Evolutionary conservation across 2,888 invertebrate genomes (phyloP).

Genomic region (Amphipoea oculea): DNA sequence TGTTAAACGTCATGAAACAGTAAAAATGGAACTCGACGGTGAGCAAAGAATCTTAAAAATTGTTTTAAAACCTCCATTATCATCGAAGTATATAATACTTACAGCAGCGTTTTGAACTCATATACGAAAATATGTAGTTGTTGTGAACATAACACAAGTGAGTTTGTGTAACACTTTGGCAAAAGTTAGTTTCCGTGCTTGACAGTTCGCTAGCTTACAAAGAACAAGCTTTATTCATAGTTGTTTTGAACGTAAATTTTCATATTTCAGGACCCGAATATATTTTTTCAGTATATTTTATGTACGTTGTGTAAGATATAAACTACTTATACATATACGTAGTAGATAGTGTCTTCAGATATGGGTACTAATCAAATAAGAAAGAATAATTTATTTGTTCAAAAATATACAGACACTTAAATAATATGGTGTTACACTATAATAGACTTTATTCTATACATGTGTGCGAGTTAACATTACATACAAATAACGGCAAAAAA

Average conservation of each 20-base stretch:
- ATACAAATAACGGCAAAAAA: too few relatives aligned
- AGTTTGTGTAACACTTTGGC: conserved; percentile 12
- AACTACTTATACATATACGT: background rate
- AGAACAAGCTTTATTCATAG: background rate
- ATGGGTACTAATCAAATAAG: background rate
- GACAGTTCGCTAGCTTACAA: background rate
- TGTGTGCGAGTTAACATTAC: too few relatives aligned
- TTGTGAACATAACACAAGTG: background rate
- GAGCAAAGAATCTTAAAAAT: conserved; percentile 19
- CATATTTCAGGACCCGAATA: background rate
- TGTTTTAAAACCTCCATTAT: background rate
- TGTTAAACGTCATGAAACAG: background rate
- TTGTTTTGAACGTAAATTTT: background rate
- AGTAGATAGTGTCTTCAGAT: too few relatives aligned
- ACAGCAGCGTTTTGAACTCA: background rate
- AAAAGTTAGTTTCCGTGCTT: conserved; percentile 9
- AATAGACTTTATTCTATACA: too few relatives aligned
- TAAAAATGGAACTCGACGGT: conserved; percentile 15
- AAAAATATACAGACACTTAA: too few relatives aligned
- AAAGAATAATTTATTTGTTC: too few relatives aligned
- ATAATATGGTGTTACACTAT: too few relatives aligned
- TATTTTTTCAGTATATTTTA: background rate
- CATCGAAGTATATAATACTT: background rate
- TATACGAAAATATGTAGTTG: background rate
- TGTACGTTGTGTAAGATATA: background rate